These are phyloP conservation scores for Didymodactylos carnosus DNA, from an alignment of 2,888 invertebrate species.

Conservation along the genomic window DNA sequence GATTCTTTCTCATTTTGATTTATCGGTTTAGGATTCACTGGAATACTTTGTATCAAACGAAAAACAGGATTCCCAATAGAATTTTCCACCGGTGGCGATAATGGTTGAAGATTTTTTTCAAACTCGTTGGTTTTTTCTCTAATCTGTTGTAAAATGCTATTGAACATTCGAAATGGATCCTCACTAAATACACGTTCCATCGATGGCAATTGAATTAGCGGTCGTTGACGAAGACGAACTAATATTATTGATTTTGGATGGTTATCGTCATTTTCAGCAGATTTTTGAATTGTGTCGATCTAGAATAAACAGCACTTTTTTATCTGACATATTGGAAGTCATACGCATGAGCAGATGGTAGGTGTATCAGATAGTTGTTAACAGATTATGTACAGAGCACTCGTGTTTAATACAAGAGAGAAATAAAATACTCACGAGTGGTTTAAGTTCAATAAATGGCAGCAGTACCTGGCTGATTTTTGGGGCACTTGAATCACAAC, in stretches of 20 bases:
- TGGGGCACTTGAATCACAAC: neutral
- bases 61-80: neutral
- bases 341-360: too few species aligned
- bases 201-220: neutral
- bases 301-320: too few species aligned
- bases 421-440: too few species aligned
- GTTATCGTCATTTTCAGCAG: neutral
- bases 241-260: neutral
- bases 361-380: too few species aligned
- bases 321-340: too few species aligned
- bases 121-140: neutral
- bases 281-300: too few species aligned
- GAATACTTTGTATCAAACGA: neutral
- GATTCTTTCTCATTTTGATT: neutral
- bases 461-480: neutral
- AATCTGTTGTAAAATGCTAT: neutral
- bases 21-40: neutral
- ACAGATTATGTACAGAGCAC: too few species aligned
- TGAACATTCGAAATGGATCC: neutral
- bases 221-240: neutral
- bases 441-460: too few species aligned
- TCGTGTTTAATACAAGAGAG: too few species aligned
- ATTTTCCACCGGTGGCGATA: neutral
- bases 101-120: neutral
- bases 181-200: neutral